Evolutionary conservation across 2,797 vertebrate species (phyloP).

Genomic region (Liasis olivaceus): DNA sequence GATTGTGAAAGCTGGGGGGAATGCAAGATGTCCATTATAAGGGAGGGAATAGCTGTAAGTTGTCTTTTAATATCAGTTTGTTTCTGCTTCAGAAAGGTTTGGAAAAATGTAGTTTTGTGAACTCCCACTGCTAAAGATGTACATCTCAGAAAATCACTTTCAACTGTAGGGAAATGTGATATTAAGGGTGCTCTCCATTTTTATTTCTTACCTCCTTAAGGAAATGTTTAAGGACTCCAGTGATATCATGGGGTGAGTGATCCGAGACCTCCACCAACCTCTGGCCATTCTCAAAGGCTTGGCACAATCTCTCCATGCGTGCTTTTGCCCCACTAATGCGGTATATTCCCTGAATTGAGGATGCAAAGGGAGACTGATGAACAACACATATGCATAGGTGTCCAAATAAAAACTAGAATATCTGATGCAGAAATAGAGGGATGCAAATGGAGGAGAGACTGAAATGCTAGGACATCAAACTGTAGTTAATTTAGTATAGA

Average conservation of each 20-base stretch:
- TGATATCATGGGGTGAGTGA: slow-evolving; percentile 90
- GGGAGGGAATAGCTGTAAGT: not conserved
- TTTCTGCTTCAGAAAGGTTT: not conserved
- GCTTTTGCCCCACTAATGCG: slow-evolving; percentile 90
- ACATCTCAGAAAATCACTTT: not conserved
- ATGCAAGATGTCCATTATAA: no score
- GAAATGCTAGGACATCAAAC: not conserved
- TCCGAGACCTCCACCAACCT: slow-evolving; percentile 88
- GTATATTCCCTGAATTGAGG: slow-evolving; percentile 84
- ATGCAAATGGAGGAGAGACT: not conserved
- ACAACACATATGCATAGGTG: not conserved
- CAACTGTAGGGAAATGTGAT: not conserved
- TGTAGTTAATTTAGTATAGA: not conserved
- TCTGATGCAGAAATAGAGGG: not conserved
- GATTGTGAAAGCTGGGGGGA: not conserved
- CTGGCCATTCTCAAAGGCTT: slow-evolving; percentile 87
- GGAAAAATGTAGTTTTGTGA: not conserved
- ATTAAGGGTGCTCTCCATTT: not conserved
- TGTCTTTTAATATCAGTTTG: not conserved
- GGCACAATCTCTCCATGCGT: slow-evolving; percentile 88
- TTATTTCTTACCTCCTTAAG: slow-evolving; percentile 84
- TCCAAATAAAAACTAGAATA: not conserved
- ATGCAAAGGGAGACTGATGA: not conserved
- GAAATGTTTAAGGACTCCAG: slow-evolving; percentile 89
- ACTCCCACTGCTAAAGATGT: not conserved